Base-by-base conservation (phyloP, 2,113 vertebrate genomes). In the Semnornis frantzii region DNA sequence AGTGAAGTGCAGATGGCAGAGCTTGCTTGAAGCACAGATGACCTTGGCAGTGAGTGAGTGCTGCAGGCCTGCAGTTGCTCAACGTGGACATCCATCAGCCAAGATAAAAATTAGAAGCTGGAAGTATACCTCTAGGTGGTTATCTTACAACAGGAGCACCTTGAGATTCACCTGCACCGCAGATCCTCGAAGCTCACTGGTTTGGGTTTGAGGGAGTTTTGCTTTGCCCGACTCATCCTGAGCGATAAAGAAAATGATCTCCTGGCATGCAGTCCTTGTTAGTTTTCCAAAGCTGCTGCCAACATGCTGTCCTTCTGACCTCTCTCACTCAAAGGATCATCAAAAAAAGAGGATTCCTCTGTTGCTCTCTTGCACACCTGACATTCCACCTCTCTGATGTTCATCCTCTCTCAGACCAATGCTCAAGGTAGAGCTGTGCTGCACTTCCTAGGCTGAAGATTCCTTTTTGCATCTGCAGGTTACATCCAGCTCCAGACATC, bases 1-100 rank as follows among this genome's bases (percentile, higher is more conserved):
- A 18, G 8, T 1, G 1, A 37, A 60, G 28, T 3, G 5, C 33
- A 50, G 65, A 17, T 2, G 3, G 1, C 52, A 39, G 34, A 59
- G 18, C 15, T 30, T 19, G 8, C 15, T 8, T 63, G 50, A 18
- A 73, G 71, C 60, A 1, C 15, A 39, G 34, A 10, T 46, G 63
- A 34, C 34, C 24, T 50, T 54, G 8, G 2, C 0, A 19, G 9
- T 1, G 8, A 80, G 33, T 1, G 39, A 0, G 55, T 71, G 6
- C 60, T 48, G 30, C 86, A 77, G 30, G 64, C 33, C 59, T 82
- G 68, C 23, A 27, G 3, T 20, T 30, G 54, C 68, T 65, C n/a
- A 54, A n/a, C 31, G 17, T 6, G 11, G 37, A 34, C 6, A 15
- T 85, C 44, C 24, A 65, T 19, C 7, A 77, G 52, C 28, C 85